Conservation (phyloP, 2,888 invertebrate species). For the Hydriomena furcata region DNA sequence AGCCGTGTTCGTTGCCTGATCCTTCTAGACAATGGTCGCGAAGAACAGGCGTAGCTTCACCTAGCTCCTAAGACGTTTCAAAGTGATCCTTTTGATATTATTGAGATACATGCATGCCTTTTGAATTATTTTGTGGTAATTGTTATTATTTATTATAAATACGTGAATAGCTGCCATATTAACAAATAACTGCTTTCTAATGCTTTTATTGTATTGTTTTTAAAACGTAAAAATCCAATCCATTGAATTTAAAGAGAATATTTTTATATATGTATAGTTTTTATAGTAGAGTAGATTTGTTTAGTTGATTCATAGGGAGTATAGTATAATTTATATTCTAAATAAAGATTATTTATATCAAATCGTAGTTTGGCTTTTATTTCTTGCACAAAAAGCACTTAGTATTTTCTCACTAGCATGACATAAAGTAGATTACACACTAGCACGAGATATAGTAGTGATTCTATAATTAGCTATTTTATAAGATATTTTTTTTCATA, state of each 20-base stretch:
- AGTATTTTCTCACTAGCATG: constrained; percentile 20
- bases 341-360: constrained; percentile 50
- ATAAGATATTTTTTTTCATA: too few species aligned
- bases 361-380: constrained; percentile 46
- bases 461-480: background rate
- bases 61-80: too few species aligned
- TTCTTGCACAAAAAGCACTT: constrained; percentile 34
- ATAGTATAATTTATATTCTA: constrained; percentile 30
- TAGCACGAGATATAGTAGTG: background rate
- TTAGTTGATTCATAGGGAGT: constrained; percentile 29
- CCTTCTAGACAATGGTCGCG: too few species aligned
- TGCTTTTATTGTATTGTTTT: constrained; percentile 49
- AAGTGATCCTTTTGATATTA: too few species aligned
- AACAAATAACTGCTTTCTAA: constrained; percentile 64
- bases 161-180: constrained; percentile 48
- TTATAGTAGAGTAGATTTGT: constrained; percentile 31
- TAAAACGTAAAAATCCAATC: constrained; percentile 3
- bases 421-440: background rate
- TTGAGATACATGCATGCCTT: too few species aligned
- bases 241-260: background rate
- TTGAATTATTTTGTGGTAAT: constrained; percentile 20
- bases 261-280: constrained; percentile 17
- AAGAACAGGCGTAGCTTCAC: too few species aligned
- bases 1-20: too few species aligned
- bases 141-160: constrained; percentile 48